Conservation (phyloP, 2,888 invertebrate genomes). For the Acleris laterana region DNA sequence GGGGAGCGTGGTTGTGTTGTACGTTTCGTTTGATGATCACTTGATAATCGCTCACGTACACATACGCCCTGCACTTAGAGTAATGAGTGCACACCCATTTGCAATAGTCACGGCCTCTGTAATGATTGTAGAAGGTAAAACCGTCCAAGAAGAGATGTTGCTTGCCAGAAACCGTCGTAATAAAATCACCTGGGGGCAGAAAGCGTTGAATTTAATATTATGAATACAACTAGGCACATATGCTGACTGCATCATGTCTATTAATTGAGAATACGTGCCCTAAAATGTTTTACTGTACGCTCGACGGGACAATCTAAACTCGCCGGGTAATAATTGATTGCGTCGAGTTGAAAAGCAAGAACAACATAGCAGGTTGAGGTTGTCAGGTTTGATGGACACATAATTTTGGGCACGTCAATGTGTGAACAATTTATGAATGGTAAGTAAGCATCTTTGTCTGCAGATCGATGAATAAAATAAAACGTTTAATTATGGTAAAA, state of each 20-base stretch:
- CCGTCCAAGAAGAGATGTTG: conserved; percentile 44
- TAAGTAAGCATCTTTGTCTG: no score
- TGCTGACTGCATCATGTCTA: no score
- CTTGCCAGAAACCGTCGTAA: conserved; percentile 42
- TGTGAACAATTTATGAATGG: no score
- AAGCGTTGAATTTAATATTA: conserved; percentile 1
- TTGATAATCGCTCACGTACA: conserved; percentile 39
- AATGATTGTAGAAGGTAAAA: conserved; percentile 46
- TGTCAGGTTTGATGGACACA: no score
- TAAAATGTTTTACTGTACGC: no score
- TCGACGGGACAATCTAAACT: no score
- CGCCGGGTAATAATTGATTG: no score
- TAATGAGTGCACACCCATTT: conserved; percentile 52
- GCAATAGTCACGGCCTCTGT: conserved; percentile 31
- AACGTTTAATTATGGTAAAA: no score
- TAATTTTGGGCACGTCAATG: no score
- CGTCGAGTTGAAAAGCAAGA: no score
- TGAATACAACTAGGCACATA: not conserved
- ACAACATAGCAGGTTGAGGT: not conserved
- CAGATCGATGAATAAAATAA: no score
- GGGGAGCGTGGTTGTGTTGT: conserved; percentile 44
- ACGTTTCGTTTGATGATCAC: conserved; percentile 20
- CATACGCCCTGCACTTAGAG: conserved; percentile 47
- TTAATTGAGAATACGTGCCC: no score
- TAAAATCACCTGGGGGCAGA: conserved; percentile 44